Conservation (phyloP, 2,113 vertebrate species). For the Balaenoptera acutorostrata region DNA sequence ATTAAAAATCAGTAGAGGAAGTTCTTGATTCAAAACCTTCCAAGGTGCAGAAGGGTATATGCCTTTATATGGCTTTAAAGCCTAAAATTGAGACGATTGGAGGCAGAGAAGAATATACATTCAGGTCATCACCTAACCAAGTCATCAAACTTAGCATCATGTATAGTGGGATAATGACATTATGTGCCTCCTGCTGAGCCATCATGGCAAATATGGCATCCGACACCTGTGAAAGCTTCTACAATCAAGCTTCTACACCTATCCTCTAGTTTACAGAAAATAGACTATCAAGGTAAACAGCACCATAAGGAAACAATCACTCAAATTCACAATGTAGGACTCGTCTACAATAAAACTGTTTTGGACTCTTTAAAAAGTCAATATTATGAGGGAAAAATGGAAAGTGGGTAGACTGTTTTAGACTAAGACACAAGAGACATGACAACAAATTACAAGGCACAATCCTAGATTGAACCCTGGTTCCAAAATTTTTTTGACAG, state of each 20-base stretch:
- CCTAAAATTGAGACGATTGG: neutral
- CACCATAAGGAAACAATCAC: neutral
- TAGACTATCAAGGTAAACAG: neutral
- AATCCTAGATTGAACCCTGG: neutral
- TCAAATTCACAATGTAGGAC: neutral
- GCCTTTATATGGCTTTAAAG: neutral
- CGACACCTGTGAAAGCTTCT: neutral
- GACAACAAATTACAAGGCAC: neutral
- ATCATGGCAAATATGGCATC: neutral
- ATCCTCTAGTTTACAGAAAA: neutral
- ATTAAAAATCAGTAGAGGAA: neutral
- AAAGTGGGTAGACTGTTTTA: neutral
- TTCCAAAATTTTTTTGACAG: neutral
- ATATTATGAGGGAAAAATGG: neutral
- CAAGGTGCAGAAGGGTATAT: neutral
- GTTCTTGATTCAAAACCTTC: neutral
- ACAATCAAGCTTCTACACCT: neutral
- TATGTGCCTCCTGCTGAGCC: neutral
- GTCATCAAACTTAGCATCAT: neutral
- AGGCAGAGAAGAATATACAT: neutral
- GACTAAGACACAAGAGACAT: neutral
- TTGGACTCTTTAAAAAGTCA: neutral
- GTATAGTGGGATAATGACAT: neutral
- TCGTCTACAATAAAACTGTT: neutral
- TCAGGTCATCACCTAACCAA: neutral